Evolutionary conservation across 2,888 invertebrate genomes (phyloP), one percentile per base, ranked within the genome.

Genomic region (Sarcophaga caerulescens): DNA sequence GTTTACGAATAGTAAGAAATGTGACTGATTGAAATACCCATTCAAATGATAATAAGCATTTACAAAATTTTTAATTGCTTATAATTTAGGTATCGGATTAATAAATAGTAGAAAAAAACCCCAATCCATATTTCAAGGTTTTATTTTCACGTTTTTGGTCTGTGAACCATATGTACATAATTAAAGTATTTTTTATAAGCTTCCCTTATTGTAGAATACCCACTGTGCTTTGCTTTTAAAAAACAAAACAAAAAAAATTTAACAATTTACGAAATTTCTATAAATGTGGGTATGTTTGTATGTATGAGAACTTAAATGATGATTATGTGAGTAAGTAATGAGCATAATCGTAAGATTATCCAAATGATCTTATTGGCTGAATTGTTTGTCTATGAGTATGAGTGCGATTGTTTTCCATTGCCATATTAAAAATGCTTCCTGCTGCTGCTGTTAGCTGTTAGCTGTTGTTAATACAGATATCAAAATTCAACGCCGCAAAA

Each of bases 401-500:
- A 68, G 77, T 62, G n/a, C 45, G n/a, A 25, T 44, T 75, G 45
- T 57, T 25, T 73, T 3, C 71, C 21, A 19, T 73, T 63, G 65
- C 21, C 35, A 60, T 73, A 76, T 45, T 78, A 75, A 74, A 35
- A 83, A 77, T 76, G 80, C 80, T 87, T 83, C 82, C 85, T 83
- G 82, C 85, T 85, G 81, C 62, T 71, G 80, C 19, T 60, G 79
- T 44, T 82, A 75, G 63, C 47, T 45, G 75, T 23, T 17, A 10
- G 21, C 44, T 60, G 23, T 62, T 71, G 57, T 74, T 87, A 86
- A 86, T 86, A 81, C 73, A 86, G 87, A 85, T 83, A 87, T 87
- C 82, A 87, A 69, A 77, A 78, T 69, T 68, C 70, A 69, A 47
- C 60, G 73, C 8, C 35, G 35, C 35, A 35, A 35, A 35, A 35